Evolutionary conservation across 2,797 vertebrate species (phyloP).

Genomic region (Micromesistius poutassou): DNA sequence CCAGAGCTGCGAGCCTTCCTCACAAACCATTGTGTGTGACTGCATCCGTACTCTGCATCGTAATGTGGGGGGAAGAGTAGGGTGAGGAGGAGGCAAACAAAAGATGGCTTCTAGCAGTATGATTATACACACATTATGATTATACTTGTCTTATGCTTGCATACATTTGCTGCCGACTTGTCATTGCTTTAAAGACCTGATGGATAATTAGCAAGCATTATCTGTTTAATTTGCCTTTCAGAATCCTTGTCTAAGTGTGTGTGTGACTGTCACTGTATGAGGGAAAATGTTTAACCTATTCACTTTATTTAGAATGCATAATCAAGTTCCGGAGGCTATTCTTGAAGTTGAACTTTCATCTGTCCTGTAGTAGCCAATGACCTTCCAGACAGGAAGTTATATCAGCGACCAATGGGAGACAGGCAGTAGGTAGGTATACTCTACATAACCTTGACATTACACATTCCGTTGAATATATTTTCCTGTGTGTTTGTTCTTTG

Average conservation of each 20-base stretch:
- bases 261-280: neutral
- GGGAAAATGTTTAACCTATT: neutral
- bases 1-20: neutral
- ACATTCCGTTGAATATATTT: neutral
- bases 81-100: constrained; percentile 1
- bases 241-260: neutral
- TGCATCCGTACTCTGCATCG: neutral
- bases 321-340: constrained; percentile 5
- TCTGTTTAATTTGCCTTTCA: neutral
- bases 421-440: neutral
- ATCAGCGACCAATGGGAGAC: neutral
- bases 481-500: neutral
- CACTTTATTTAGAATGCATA: constrained; percentile 29
- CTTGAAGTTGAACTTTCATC: constrained; percentile 4
- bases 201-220: neutral
- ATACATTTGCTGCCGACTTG: neutral
- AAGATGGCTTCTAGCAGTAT: neutral
- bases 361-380: neutral
- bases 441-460: neutral
- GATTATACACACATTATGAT: neutral
- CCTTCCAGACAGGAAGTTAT: neutral
- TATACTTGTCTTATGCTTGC: neutral
- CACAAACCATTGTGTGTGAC: neutral
- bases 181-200: neutral
- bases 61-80: neutral